Evolutionary conservation across 2,113 vertebrate species (phyloP).

Genomic region (Phyllopteryx taeniolatus): DNA sequence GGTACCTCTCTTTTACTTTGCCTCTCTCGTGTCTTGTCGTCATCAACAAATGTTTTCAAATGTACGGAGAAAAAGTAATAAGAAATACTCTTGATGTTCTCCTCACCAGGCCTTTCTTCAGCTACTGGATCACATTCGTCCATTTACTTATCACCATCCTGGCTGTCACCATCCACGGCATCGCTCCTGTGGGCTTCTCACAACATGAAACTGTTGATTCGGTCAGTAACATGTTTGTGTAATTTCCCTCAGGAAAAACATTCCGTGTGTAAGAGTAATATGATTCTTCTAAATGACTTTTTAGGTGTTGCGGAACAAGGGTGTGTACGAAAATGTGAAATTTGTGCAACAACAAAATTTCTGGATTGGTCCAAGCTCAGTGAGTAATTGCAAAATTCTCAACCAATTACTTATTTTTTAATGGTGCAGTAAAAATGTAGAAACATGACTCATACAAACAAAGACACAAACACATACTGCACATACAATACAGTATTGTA

Average conservation of each 20-base stretch:
- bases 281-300: not conserved
- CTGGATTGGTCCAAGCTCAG: conserved; percentile 97
- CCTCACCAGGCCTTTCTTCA: conserved; percentile 87
- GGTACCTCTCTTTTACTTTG: too few relatives aligned
- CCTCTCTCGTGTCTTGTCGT: too few relatives aligned
- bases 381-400: conserved; percentile 63
- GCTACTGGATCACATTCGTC: conserved; percentile 97
- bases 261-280: not conserved
- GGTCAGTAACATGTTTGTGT: conserved; percentile 70
- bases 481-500: too few relatives aligned
- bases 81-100: conserved; percentile 3
- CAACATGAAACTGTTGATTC: conserved; percentile 96
- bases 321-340: conserved; percentile 96
- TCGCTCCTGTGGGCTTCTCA: conserved; percentile 93
- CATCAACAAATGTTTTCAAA: not conserved
- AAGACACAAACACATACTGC: too few relatives aligned
- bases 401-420: not conserved
- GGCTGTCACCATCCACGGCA: conserved; percentile 88
- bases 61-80: too few relatives aligned
- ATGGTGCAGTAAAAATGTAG: not conserved
- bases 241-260: not conserved
- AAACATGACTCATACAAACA: not conserved
- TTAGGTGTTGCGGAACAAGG: conserved; percentile 92
- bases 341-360: conserved; percentile 98
- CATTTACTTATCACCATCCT: conserved; percentile 93